These are phyloP conservation scores for Acromyrmex echinatior DNA, from an alignment of 1,140 invertebrate species.

Conservation along the genomic window DNA sequence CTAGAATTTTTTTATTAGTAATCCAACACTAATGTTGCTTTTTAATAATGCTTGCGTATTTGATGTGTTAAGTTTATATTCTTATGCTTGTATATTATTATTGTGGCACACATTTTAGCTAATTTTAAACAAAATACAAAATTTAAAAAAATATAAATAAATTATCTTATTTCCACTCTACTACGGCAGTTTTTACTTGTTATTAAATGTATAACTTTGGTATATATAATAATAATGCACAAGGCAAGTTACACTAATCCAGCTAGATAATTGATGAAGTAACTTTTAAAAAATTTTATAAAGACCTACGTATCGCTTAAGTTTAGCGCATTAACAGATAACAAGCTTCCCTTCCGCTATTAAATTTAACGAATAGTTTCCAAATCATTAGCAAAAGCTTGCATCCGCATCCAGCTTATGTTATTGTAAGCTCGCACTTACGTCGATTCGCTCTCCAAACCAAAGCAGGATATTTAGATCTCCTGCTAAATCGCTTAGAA, in stretches of 20 bases:
- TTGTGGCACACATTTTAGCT: neutral
- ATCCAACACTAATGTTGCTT: neutral
- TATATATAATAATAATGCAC: neutral
- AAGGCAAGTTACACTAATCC: neutral
- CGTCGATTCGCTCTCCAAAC: neutral
- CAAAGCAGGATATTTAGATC: neutral
- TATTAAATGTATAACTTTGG: no score
- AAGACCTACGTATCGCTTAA: neutral
- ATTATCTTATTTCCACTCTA: no score
- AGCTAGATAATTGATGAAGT: neutral
- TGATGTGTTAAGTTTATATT: neutral
- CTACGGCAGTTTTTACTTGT: no score
- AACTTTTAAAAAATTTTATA: neutral
- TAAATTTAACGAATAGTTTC: neutral
- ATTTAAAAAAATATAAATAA: neutral
- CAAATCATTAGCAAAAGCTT: constrained; percentile 18
- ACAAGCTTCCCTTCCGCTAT: neutral
- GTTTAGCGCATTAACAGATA: neutral
- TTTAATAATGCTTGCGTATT: neutral
- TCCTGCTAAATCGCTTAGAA: neutral
- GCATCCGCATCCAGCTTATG: neutral
- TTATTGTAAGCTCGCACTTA: neutral
- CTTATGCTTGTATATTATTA: neutral
- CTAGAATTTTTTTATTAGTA: neutral
- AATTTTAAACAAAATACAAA: neutral